These are phyloP conservation scores for Bhutanitis thaidina DNA, from an alignment of 2,888 invertebrate genomes.

Conservation along the genomic window DNA sequence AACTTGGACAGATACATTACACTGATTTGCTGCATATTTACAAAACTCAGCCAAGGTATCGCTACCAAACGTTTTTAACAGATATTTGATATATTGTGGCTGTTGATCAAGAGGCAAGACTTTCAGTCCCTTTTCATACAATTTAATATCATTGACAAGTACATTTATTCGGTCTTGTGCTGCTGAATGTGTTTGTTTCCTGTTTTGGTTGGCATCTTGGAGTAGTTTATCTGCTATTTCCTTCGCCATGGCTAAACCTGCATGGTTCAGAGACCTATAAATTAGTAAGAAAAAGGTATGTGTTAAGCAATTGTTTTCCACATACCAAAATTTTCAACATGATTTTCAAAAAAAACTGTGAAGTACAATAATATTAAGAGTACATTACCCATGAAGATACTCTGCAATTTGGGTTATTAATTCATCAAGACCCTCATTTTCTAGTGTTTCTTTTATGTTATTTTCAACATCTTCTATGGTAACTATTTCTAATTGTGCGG, in stretches of 20 bases:
- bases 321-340: neutral
- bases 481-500: constrained; percentile 81
- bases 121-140: constrained; percentile 90
- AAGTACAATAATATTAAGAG: too few relatives aligned
- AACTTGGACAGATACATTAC: constrained; percentile 80
- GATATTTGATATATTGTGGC: constrained; percentile 86
- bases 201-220: constrained; percentile 83
- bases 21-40: constrained; percentile 88
- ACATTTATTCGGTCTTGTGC: constrained; percentile 91
- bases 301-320: too few relatives aligned
- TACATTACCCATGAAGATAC: constrained; percentile 82
- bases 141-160: constrained; percentile 85
- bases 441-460: constrained; percentile 79
- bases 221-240: constrained; percentile 86
- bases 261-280: constrained; percentile 83
- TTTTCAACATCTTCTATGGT: constrained; percentile 83
- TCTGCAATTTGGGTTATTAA: constrained; percentile 84
- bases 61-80: constrained; percentile 90
- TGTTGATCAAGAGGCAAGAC: constrained; percentile 82
- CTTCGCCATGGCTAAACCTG: constrained; percentile 84
- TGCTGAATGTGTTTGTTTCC: constrained; percentile 89
- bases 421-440: constrained; percentile 87
- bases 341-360: neutral
- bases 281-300: neutral
- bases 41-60: constrained; percentile 90